Conservation (phyloP, 1,140 invertebrate genomes). For the Daktulosphaira vitifoliae region DNA sequence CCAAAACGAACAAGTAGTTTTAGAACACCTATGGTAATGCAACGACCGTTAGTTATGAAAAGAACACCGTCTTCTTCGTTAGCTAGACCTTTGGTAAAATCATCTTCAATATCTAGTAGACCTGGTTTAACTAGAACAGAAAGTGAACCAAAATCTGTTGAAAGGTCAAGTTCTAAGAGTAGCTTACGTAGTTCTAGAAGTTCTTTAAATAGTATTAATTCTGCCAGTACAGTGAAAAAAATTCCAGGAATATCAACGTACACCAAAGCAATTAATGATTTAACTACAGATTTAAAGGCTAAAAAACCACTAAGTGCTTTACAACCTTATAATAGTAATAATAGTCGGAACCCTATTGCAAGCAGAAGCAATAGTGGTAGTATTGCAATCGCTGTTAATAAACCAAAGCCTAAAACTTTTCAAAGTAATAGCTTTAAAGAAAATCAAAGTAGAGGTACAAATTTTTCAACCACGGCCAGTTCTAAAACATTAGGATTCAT, state of each 20-base stretch:
- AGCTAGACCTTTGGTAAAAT: not conserved
- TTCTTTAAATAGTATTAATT: constrained; percentile 64
- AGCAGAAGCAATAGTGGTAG: constrained; percentile 43
- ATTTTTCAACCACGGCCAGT: too few species aligned
- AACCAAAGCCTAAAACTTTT: constrained; percentile 33
- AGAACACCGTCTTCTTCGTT: not conserved
- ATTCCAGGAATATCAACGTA: constrained; percentile 40
- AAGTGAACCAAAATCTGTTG: constrained; percentile 43
- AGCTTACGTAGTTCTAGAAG: constrained; percentile 70
- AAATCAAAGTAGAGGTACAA: constrained; percentile 43
- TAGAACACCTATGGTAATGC: constrained; percentile 34
- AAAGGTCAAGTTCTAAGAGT: constrained; percentile 56
- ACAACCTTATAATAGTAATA: constrained; percentile 53
- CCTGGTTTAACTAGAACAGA: not conserved
- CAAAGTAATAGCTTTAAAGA: constrained; percentile 35
- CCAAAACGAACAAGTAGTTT: constrained; percentile 33
- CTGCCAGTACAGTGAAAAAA: constrained; percentile 58
- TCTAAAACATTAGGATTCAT: constrained; percentile 47
- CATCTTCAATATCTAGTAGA: constrained; percentile 37
- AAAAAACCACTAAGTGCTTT: constrained; percentile 44
- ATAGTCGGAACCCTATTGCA: too few species aligned
- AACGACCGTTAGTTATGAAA: not conserved
- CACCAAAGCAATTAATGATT: constrained; percentile 41
- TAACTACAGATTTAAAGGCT: constrained; percentile 40
- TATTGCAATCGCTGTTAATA: constrained; percentile 38